These are phyloP conservation scores for Rhamnusium bicolor DNA, from an alignment of 2,888 invertebrate genomes.

Conservation along the genomic window DNA sequence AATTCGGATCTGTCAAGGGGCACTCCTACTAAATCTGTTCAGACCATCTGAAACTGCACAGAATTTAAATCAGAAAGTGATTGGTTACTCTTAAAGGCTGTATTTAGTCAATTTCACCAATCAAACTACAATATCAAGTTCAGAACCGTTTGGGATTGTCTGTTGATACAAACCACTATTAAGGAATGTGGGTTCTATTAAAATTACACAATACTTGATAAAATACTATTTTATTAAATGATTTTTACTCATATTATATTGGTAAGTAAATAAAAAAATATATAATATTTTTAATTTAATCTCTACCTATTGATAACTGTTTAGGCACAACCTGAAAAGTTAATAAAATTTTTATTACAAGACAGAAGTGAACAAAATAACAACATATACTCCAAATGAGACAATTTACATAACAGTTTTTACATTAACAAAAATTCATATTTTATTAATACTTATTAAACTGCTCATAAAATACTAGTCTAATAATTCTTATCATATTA, in stretches of 20 bases:
- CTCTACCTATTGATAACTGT: conserved; percentile 37
- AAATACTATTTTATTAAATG: conserved; percentile 42
- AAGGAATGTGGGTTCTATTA: too few relatives aligned
- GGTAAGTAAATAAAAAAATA: conserved; percentile 48
- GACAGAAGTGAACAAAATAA: conserved; percentile 29
- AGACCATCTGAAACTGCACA: too few relatives aligned
- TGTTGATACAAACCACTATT: too few relatives aligned
- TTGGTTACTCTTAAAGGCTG: too few relatives aligned
- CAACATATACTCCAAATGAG: background rate
- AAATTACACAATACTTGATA: conserved; percentile 16
- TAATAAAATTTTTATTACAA: conserved; percentile 32
- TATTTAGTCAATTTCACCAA: too few relatives aligned
- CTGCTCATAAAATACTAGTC: background rate
- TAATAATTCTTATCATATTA: background rate
- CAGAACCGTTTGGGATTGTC: too few relatives aligned
- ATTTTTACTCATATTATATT: conserved; percentile 38
- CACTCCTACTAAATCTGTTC: too few relatives aligned
- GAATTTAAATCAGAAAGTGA: too few relatives aligned
- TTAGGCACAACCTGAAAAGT: conserved; percentile 47
- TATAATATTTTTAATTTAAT: conserved; percentile 42
- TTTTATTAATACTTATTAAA: background rate
- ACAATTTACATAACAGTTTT: background rate
- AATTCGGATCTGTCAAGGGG: too few relatives aligned
- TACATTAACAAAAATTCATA: background rate
- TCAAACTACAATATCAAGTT: too few relatives aligned